Percentiles rank a stretch among this genome's conserved stretches.
Evolutionary conservation across 2,113 vertebrate genomes (phyloP).

Genomic region (Onychostoma macrolepis): DNA sequence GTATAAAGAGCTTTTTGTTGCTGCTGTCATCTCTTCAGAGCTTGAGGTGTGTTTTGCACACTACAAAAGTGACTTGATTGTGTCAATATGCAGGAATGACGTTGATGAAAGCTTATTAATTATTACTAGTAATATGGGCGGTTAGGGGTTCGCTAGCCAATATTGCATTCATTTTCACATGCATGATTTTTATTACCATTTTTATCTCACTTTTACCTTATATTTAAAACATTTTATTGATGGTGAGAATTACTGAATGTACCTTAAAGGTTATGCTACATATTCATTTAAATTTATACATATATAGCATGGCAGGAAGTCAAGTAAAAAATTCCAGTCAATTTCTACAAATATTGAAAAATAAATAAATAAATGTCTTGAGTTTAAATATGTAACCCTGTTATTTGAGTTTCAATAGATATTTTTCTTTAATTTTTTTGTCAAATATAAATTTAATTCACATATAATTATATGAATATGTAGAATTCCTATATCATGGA

Average conservation of each 20-base stretch:
- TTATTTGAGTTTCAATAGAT: background rate
- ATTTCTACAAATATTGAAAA: background rate
- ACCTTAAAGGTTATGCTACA: background rate
- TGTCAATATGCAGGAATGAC: background rate
- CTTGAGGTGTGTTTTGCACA: slow-evolving; percentile 3
- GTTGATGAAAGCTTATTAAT: background rate
- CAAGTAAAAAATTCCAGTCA: background rate
- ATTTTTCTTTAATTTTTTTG: background rate
- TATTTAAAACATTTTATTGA: background rate
- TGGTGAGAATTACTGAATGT: background rate
- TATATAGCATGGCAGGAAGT: background rate
- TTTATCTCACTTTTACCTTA: background rate
- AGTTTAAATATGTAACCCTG: background rate
- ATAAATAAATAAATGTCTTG: background rate
- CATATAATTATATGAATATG: background rate
- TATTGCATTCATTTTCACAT: background rate
- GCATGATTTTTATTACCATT: background rate
- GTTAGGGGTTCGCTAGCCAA: background rate
- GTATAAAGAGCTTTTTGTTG: slow-evolving; percentile 39
- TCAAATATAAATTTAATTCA: background rate
- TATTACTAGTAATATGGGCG: background rate
- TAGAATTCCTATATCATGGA: background rate
- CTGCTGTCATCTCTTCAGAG: background rate
- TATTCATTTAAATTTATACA: background rate
- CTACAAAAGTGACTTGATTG: background rate